phyloP scores from a whole-genome alignment of 2,113 vertebrate genomes.

The Ptilonorhynchus violaceus region DNA sequence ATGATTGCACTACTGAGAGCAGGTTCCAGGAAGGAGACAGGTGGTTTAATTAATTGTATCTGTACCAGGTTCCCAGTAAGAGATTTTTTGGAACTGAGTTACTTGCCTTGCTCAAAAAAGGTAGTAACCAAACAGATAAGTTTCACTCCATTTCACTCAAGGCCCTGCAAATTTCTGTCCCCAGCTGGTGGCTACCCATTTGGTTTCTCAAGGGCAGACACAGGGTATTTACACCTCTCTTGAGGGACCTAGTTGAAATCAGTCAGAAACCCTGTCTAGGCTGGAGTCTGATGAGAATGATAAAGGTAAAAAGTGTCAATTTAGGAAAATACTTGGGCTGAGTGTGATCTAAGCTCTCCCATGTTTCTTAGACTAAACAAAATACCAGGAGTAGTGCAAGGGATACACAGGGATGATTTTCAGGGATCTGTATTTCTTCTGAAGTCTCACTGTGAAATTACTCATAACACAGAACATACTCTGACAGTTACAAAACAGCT shows the following conservation, averaged over 20 bases:
- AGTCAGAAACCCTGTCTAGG: not conserved
- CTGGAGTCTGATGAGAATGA: not conserved
- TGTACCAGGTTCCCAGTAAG: not conserved
- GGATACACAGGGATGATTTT: not conserved
- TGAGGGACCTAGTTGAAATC: not conserved
- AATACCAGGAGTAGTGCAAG: not conserved
- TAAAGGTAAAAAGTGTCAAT: not conserved
- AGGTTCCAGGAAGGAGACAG: not conserved
- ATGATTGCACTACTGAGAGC: not conserved
- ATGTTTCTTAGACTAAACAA: not conserved
- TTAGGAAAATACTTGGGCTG: not conserved
- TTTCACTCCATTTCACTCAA: not conserved
- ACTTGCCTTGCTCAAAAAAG: not conserved
- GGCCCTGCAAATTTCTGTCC: not conserved
- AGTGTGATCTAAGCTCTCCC: not conserved
- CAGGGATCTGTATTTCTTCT: not conserved
- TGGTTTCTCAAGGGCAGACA: not conserved
- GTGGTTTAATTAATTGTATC: not conserved
- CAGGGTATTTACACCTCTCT: not conserved
- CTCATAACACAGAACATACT: not conserved
- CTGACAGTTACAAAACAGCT: not conserved
- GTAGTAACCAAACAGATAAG: not conserved
- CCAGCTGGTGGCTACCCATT: not conserved
- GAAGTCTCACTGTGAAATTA: constrained; percentile 3
- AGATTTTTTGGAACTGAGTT: not conserved